Base-by-base conservation (phyloP, 1,140 invertebrate species). In the Trinorchestia longiramus region DNA sequence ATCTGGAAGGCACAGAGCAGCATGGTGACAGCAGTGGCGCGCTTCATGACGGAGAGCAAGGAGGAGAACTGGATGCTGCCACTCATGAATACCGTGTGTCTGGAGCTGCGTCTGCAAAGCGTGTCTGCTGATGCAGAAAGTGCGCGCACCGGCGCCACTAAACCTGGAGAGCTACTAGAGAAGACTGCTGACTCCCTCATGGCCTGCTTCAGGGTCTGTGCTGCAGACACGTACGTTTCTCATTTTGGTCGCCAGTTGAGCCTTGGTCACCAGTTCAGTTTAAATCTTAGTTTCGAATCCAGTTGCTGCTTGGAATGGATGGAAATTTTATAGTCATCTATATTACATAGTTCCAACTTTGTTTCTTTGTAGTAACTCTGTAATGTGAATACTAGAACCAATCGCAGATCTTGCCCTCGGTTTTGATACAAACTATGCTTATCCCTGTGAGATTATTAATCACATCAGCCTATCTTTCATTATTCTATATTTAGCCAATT, bases 31-130 rank as follows among this genome's bases (percentile, higher is more conserved):
- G 97, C 98, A 17, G 98, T 99, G 90, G 98, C 98, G 0, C 99
- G 98, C 97, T 98, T 99, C 53, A 97, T 99, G 95, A 98, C 99
- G 97, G 97, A 98, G 40, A 98, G 99, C 96, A 99, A 99, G 97
- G 99, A 99, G 97, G 99, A 99, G 97, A 99, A 99, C 97, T 99
- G 99, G 99, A 98, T 98, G 97, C 97, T 99, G 8, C 98, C 99
- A 0, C 98, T 99, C 11, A 98, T 99, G 98, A 99, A 99, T 97
- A 98, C 98, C 1, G 98, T 99, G 42, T 99, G 99, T 97, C 97
- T 99, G 47, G 99, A 99, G 97, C 97, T 99, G 0, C 97, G 99
- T 96, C 97, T 99, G 94, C 97, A 99, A 96, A 99, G 99, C 11
- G 98, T 98, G 62, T 98, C 98, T 97, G 98, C 98, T 77, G 99